Evolutionary conservation across 2,797 vertebrate genomes (phyloP).

Genomic region (Coilia nasus): DNA sequence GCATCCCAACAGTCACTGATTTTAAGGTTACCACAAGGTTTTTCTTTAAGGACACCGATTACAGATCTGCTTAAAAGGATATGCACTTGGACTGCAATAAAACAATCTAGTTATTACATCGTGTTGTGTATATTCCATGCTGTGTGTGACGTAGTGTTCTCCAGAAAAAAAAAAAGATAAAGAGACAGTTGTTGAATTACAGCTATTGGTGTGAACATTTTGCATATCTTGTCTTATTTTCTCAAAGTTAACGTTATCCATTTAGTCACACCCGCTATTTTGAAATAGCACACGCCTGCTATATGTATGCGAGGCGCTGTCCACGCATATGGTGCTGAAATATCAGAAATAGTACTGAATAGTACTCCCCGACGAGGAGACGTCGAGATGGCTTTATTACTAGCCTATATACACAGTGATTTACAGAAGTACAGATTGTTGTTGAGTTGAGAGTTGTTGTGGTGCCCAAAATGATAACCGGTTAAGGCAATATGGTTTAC

Average conservation of each 20-base stretch:
- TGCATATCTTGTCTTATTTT: too few species aligned
- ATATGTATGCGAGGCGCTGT: neutral
- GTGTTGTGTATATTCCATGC: too few species aligned
- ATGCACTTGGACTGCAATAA: neutral
- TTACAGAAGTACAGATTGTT: too few species aligned
- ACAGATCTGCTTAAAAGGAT: neutral
- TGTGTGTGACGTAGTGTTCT: too few species aligned
- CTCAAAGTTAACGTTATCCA: too few species aligned
- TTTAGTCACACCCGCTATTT: neutral
- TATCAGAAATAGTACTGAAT: neutral
- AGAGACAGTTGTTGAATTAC: too few species aligned
- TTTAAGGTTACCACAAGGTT: neutral
- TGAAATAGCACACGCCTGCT: neutral
- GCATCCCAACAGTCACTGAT: neutral
- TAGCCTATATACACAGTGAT: too few species aligned
- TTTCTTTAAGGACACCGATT: neutral
- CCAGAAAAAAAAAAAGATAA: too few species aligned
- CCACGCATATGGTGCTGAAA: conserved; percentile 8
- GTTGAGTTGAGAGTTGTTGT: too few species aligned
- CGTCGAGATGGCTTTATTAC: neutral
- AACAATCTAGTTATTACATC: neutral
- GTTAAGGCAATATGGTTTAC: neutral
- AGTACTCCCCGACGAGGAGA: neutral
- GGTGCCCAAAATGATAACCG: neutral
- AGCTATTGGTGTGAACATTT: too few species aligned